Evolutionary conservation across 53 echinoderm and acorn worm species (phyloP), one percentile per base, ranked within the genome.

Genomic region (Holothuria scabra): DNA sequence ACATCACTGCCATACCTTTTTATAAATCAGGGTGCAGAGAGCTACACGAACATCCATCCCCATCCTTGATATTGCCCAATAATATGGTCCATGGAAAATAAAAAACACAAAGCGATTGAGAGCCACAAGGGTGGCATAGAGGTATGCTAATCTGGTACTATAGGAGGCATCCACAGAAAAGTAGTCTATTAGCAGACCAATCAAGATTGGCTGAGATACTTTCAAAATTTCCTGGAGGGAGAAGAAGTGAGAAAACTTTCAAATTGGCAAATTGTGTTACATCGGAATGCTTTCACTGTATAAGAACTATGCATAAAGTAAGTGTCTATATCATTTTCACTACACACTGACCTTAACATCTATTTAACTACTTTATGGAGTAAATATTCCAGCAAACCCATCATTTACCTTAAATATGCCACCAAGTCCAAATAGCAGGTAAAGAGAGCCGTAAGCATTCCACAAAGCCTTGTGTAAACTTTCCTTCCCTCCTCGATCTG

Each of bases 21-120:
- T 86, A 85, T 97, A 97, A 18, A 94, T 74, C 60, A 97, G 46
- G 4, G 94, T 90, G 64, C 97, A 97, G 24, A 94, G 75, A 13
- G 92, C 84, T 20, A 94, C 90, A 11, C 97, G 75, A 16, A 87
- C 79, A 62, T 85, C 85, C 94, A 97, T 92, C 1, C 90, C 97
- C 1, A 94, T 72, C 22, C 90, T 35, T 18, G 90, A 90, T 30
- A 92, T 88, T 2, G 86, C 87, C 75, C 90, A 94, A 83, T 88
- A 97, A 67, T 88, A 92, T 5, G 91, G 91, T 9, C 92, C 92
- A 56, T 97, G 97, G 19, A 94, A 88, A n/a, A 90, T 28, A 19
- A 86, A 70, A 13, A 92, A 65, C 26, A 82, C 38, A 14, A 97
- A 10, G 23, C 89, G 63, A 22, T 80, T 84, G 22, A 94, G 46